Percentiles rank a stretch among this genome's conserved stretches.
phyloP scores from a whole-genome alignment of 2,888 invertebrate species.

The Drosophila lutescens region DNA sequence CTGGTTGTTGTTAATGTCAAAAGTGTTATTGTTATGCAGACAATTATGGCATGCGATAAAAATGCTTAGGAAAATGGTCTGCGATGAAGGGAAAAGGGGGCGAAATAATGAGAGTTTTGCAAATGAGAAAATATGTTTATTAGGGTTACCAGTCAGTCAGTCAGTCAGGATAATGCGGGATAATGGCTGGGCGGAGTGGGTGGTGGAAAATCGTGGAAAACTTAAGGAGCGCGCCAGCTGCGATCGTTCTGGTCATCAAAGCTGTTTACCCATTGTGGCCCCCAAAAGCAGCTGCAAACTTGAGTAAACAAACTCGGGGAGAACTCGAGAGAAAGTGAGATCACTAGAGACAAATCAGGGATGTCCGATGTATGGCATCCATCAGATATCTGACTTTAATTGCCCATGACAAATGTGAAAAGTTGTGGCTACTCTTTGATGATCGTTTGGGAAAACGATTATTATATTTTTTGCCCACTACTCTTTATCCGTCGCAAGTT shows the following conservation, averaged over 20 bases:
- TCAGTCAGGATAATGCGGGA: conserved; percentile 45
- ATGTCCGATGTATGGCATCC: conserved; percentile 4
- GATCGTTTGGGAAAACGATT: neutral
- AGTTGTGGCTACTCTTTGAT: conserved; percentile 9
- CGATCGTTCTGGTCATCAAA: conserved; percentile 25
- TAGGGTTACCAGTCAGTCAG: conserved; percentile 35
- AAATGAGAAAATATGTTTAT: conserved; percentile 75
- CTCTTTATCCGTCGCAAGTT: neutral
- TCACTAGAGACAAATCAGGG: conserved; percentile 19
- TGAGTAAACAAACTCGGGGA: conserved; percentile 15
- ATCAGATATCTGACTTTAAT: conserved; percentile 2
- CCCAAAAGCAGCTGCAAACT: conserved; percentile 29
- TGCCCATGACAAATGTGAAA: conserved; percentile 3
- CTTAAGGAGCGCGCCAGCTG: conserved; percentile 22
- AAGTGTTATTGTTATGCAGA: conserved; percentile 78
- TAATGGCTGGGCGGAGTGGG: neutral
- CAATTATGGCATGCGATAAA: conserved; percentile 77
- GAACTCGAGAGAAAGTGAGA: conserved; percentile 17
- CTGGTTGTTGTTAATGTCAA: conserved; percentile 67
- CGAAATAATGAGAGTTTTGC: conserved; percentile 51
- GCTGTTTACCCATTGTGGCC: conserved; percentile 31
- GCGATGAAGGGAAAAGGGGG: conserved; percentile 3
- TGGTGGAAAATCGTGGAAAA: neutral
- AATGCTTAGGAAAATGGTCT: conserved; percentile 49
- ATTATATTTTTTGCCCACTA: neutral